phyloP scores from a whole-genome alignment of 1,140 invertebrate species.

The Bombus confusus region DNA sequence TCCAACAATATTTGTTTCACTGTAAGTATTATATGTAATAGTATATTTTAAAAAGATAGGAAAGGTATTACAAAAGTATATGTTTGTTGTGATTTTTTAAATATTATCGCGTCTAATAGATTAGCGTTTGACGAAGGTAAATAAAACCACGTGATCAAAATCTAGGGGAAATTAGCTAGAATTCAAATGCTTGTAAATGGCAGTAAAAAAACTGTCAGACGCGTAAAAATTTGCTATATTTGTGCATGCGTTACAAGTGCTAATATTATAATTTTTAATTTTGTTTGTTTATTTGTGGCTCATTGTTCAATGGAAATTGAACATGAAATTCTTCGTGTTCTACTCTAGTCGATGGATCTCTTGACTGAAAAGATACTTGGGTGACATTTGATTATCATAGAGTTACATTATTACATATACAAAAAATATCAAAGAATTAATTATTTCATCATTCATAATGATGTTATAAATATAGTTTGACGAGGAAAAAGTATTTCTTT shows the following conservation, averaged over 20 bases:
- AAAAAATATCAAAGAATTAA: background rate
- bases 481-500: background rate
- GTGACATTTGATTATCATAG: background rate
- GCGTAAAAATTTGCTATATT: background rate
- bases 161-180: background rate
- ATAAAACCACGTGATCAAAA: background rate
- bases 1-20: background rate
- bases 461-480: background rate
- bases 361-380: background rate
- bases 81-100: background rate
- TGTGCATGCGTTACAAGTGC: background rate
- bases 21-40: too few species aligned
- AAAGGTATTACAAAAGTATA: background rate
- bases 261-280: background rate
- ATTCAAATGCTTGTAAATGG: background rate
- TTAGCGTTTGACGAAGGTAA: background rate
- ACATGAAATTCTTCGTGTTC: background rate
- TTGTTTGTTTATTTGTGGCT: background rate
- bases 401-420: background rate
- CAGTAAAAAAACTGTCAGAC: slow-evolving; percentile 4
- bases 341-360: background rate
- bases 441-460: background rate
- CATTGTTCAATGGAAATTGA: slow-evolving; percentile 5
- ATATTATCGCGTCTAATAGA: background rate
- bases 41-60: background rate